A percentile compares a stretch with the other conserved stretches of the same genome.
These are phyloP conservation scores for Ceyx margarethae DNA, from an alignment of 2,113 vertebrate species.

Conservation along the genomic window DNA sequence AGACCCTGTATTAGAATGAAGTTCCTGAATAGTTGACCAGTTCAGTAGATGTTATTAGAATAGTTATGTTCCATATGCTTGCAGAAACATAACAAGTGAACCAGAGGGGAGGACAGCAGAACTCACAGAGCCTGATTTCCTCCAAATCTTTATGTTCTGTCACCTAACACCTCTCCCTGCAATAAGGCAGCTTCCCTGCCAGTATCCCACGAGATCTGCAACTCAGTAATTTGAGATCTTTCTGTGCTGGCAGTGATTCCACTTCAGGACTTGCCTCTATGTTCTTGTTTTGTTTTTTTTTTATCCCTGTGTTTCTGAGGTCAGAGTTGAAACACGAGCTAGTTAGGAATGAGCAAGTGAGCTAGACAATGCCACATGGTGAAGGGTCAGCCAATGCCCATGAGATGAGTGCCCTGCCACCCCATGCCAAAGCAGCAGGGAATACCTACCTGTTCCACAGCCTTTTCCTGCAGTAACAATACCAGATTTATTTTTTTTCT, in stretches of 20 bases:
- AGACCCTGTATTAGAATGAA: background rate
- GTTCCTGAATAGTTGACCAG: background rate
- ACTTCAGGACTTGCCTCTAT: background rate
- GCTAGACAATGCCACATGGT: accelerated
- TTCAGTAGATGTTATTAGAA: background rate
- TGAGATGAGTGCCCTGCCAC: background rate
- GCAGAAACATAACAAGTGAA: background rate
- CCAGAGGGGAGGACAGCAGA: background rate
- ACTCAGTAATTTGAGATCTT: background rate
- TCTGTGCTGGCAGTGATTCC: background rate
- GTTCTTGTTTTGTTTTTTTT: background rate
- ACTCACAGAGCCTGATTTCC: background rate
- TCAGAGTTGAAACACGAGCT: background rate
- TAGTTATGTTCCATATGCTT: background rate
- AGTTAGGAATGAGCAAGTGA: background rate
- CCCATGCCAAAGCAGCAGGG: accelerated
- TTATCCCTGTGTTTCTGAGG: background rate
- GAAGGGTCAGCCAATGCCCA: accelerated
- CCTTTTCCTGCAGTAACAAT: background rate
- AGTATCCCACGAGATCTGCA: background rate
- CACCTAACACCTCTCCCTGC: background rate
- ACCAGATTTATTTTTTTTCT: background rate
- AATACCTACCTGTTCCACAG: background rate
- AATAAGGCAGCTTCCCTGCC: background rate
- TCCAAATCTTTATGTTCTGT: background rate